Base-by-base conservation (phyloP, 2,888 invertebrate species). In the Scaptomyza polygonia region DNA sequence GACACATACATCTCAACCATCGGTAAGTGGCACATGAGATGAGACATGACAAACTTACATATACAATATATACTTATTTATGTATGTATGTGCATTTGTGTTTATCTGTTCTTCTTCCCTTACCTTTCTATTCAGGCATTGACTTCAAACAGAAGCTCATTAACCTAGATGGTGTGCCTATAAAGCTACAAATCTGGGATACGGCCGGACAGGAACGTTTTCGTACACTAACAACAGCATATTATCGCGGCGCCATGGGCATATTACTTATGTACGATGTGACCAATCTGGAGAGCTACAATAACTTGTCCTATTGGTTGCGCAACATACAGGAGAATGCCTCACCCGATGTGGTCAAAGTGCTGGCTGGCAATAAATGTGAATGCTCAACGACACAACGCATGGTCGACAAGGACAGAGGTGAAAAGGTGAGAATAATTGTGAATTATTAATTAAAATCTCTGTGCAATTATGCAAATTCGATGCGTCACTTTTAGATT, bases 241-340 rank as follows among this genome's bases (percentile, higher is more conserved):
- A 97, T 92, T 97, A 97, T 91, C 93, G 97, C 47, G 97, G 97
- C 5, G 97, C 97, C 12, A 97, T 97, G 97, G 97, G 97, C 53
- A 97, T 97, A 81, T 93, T 97, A 47, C 93, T 97, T 21, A 96
- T 97, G 94, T 97, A 97, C 90, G 97, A 97, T 91, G 96, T 97
- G 78, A 97, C 97, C 40, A 96, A 96, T 91, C 92, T 96, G 88
- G 96, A 96, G 88, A 97, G 97, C n/a, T 97, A 97, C 91, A 96
- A 97, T 90, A 96, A 97, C 92, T 93, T 97, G 75, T 95, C 96
- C 8, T 97, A 97, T 90, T 97, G 97, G 97, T 93, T 97, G 69
- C 94, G 96, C 90, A 97, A 97, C 92, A 97, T 97, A 79, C 96
- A 97, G 93, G 96, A 96, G 96, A 96, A 97, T 89, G 97, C 97